Base-by-base conservation (phyloP, 2,888 invertebrate species). In the Drosophila monieri region DNA sequence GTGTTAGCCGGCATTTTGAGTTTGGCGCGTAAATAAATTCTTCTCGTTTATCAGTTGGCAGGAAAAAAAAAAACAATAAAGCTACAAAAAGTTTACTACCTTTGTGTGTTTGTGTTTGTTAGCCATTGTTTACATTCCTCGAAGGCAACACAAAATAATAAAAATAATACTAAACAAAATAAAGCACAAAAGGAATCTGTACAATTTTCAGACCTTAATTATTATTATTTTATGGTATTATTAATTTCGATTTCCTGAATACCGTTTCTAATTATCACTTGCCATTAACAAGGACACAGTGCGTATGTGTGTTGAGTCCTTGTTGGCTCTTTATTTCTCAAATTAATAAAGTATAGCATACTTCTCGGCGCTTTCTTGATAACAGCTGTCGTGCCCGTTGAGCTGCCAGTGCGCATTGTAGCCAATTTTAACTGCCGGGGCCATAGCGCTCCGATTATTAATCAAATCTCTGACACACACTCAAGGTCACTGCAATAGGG, bases 21-120 rank as follows among this genome's bases (percentile, higher is more conserved):
- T 60, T 64, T 64, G 64, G 64, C 64, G 65, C 64, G 65, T 64
- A 64, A 64, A 64, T 65, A 64, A 64, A 37, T 64, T 41, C 15
- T 12, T 25, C n/a, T 27, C n/a, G n/a, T 30, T 64, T 21, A 64
- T 51, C 62, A 62, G 62, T 49, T 61, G 61, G 10, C 47, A 10
- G 10, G 23, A 27, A 14, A 15, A 15, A 15, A 15, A 15, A 15
- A 14, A 4, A 4, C 8, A 12, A 18, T 14, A 39, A 8, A 41
- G 18, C 41, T 8, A 15, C 21, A 12, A 46, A 39, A 59, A 30
- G 23, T 14, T 15, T 55, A 54, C 12, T 32, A 12, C 35, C 23
- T 15, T 10, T 41, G 15, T 41, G 10, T 15, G 18, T 18, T 41
- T 15, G 18, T 15, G 30, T 30, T 30, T 30, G 27, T 27, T 10